These are phyloP conservation scores for Halichondria panicea DNA, from an alignment of 37 sponge, comb jelly and placozoan species.

Conservation along the genomic window DNA sequence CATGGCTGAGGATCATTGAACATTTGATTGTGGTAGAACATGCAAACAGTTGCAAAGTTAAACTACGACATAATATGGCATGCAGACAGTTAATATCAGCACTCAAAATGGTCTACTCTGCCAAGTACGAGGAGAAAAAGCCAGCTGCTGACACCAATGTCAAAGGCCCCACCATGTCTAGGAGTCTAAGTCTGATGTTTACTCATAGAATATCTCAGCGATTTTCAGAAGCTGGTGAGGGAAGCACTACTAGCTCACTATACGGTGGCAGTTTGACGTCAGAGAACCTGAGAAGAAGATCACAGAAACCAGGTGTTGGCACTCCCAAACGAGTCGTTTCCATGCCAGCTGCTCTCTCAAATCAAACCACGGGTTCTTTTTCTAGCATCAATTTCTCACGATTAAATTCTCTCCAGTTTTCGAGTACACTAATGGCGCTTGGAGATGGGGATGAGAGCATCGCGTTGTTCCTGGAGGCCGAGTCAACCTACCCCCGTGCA, in stretches of 20 bases:
- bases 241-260: no score
- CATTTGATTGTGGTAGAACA: constrained; percentile 21
- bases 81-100: constrained; percentile 31
- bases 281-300: no score
- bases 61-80: not conserved
- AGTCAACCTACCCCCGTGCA: not conserved
- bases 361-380: not conserved
- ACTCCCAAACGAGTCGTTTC: not conserved
- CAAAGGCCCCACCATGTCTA: not conserved
- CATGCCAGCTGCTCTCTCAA: not conserved
- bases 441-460: constrained; percentile 3
- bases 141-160: not conserved
- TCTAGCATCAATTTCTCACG: not conserved
- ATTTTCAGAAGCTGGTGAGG: no score
- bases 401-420: not conserved
- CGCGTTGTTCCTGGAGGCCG: constrained; percentile 28
- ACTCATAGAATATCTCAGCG: not conserved
- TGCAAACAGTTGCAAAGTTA: not conserved
- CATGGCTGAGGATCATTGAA: constrained; percentile 51
- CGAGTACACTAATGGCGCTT: not conserved
- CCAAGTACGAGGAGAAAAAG: not conserved
- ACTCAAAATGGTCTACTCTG: constrained; percentile 27
- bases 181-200: constrained; percentile 25
- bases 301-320: no score
- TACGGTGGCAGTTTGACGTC: no score